Base-by-base conservation (phyloP, 2,888 invertebrate genomes). In the Neoascia interrupta region DNA sequence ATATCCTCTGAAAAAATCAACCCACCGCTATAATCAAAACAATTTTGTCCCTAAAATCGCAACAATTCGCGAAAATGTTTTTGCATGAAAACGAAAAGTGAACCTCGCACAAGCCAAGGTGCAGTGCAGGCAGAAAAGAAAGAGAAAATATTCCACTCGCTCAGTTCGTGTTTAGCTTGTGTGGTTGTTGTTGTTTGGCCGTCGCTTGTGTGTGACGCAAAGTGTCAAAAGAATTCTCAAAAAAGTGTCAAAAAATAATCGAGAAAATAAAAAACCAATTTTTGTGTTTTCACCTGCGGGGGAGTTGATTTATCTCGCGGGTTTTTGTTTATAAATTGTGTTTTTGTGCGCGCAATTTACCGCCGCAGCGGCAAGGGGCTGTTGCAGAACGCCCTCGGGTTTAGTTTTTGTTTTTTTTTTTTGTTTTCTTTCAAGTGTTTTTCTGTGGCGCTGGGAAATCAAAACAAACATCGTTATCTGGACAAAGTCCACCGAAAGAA, bases 31-130 rank as follows among this genome's bases (percentile, higher is more conserved):
- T n/a, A n/a, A n/a, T n/a, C n/a, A 1, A 6, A 5, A 16, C 8
- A 15, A 28, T 19, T 13, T 16, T 11, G 18, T 15, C 8, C 13
- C 10, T 11, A 34, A 36, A 56, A 31, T 21, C 31, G 34, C 51
- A 61, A 56, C 66, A 69, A 75, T 75, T 75, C 69, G 70, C 53
- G n/a, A 51, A 64, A 75, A 47, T 64, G 49, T 54, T 58, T 60
- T 53, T 26, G 37, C 23, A 21, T 37, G 41, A 51, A 61, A 69
- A n/a, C n/a, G n/a, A n/a, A n/a, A n/a, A 37, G 69, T 56, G 49
- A 60, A 64, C n/a, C n/a, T n/a, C n/a, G 5, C 36, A 51, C 10
- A 53, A 47, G 19, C 15, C 51, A 37, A 61, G 36, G 49, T 26
- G 18, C 31, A 45, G n/a, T n/a, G n/a, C n/a, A n/a, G 54, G n/a